Percentiles rank a stretch among this genome's conserved stretches.
These are phyloP conservation scores for Pelmatolapia mariae DNA, from an alignment of 2,113 vertebrate species.

Conservation along the genomic window DNA sequence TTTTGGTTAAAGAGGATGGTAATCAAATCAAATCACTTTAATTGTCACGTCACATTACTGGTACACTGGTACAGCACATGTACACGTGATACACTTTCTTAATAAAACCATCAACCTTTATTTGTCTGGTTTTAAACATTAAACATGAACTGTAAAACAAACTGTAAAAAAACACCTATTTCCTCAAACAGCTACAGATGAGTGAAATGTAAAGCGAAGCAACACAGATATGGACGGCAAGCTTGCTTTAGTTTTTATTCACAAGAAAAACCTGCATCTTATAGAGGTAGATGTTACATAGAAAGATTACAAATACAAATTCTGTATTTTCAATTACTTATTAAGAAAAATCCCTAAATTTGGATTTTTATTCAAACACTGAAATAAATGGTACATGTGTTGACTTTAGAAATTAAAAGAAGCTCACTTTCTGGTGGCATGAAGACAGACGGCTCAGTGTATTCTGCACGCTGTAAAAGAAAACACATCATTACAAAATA, in stretches of 20 bases:
- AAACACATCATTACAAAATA: neutral
- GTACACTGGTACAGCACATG: neutral
- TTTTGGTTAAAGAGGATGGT: neutral
- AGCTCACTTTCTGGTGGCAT: accelerated
- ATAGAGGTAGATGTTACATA: neutral
- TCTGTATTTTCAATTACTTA: accelerated
- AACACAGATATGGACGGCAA: neutral
- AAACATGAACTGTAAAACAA: neutral
- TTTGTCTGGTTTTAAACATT: neutral
- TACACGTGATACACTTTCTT: neutral
- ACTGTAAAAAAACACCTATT: accelerated
- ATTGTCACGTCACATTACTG: neutral
- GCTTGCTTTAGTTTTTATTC: too few relatives aligned
- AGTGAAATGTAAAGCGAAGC: neutral
- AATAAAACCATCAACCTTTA: neutral
- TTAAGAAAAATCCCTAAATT: neutral
- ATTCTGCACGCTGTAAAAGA: accelerated
- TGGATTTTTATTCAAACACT: neutral
- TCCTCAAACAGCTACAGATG: neutral
- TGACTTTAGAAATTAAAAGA: neutral
- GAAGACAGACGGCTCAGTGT: neutral
- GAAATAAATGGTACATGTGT: neutral
- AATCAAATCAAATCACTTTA: neutral
- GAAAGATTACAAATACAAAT: accelerated
- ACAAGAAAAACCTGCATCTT: accelerated